Conservation (phyloP, 1,140 invertebrate genomes). For the Drosophila insularis region DNA sequence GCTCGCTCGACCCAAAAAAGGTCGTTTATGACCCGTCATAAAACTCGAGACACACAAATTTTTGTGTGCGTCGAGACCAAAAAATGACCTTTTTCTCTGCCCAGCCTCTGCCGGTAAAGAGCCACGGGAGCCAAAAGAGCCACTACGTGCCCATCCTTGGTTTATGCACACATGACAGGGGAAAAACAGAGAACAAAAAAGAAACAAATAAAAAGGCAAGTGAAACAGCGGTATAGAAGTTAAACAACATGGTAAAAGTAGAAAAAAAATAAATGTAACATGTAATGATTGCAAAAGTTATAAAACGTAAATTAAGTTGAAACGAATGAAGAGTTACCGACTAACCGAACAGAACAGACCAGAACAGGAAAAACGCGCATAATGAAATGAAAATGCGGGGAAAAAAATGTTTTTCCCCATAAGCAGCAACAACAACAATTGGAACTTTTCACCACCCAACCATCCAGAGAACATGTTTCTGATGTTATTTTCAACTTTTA, state of each 20-base stretch:
- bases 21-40: too few species aligned
- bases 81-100: too few species aligned
- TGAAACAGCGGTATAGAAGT: constrained; percentile 2
- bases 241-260: constrained; percentile 19
- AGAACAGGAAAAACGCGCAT: constrained; percentile 38
- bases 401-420: constrained; percentile 42
- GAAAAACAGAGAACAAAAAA: constrained; percentile 2
- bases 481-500: constrained; percentile 44
- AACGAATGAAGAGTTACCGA: constrained; percentile 73
- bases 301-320: constrained; percentile 79
- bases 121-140: too few species aligned
- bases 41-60: too few species aligned
- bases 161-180: constrained; percentile 72
- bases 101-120: too few species aligned
- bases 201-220: not conserved
- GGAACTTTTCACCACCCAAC: not conserved
- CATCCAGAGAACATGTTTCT: constrained; percentile 19
- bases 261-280: constrained; percentile 68
- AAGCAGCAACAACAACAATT: constrained; percentile 14
- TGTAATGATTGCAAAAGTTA: constrained; percentile 80
- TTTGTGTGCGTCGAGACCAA: too few species aligned
- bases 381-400: constrained; percentile 62
- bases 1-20: too few species aligned
- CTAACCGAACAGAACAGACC: not conserved
- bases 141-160: too few species aligned